Evolutionary conservation across 1,140 invertebrate genomes (phyloP), one percentile per base, ranked within the genome.

Genomic region (Bombus haemorrhoidalis): DNA sequence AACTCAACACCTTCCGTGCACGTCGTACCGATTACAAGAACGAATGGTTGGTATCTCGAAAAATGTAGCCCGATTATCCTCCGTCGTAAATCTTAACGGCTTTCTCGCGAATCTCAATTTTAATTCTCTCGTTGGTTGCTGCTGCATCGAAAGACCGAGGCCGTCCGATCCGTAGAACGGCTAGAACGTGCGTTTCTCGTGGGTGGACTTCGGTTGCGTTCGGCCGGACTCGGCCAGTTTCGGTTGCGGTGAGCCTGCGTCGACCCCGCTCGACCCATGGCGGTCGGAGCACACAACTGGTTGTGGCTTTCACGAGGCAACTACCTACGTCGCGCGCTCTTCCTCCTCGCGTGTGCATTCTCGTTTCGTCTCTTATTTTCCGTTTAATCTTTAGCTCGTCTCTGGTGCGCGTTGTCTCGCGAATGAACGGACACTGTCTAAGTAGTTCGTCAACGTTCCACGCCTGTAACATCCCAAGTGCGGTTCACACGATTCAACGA

Each of bases 251-350:
- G 86, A 91, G 86, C 83, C 86, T 93, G 92, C 90, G 92, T 91
- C 93, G 91, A 93, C 89, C 92, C 91, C 90, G 90, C 91, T 90
- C 91, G 92, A 93, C 91, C 92, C 91, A 94, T 94, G 94, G 94
- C 94, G 92, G 93, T 92, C 91, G 92, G 88, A 93, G 92, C 93
- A 93, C 91, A 95, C 90, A 94, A 93, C 91, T 91, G 92, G 91
- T 92, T 90, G 90, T 92, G 90, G 89, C 92, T 92, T 93, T 93
- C 93, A 91, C 90, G 93, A 91, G 91, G 91, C 91, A 92, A 89
- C 77, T 86, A 92, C 34, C 37, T n/a, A 66, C 89, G 83, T 77
- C 53, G 78, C 74, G 79, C 87, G 89, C 83, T 84, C 77, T 34
- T 78, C 37, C 28, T 18, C 28, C 41, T 83, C 85, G 81, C 78